Evolutionary conservation across 1,140 invertebrate species (phyloP).

Genomic region (Plodia interpunctella): DNA sequence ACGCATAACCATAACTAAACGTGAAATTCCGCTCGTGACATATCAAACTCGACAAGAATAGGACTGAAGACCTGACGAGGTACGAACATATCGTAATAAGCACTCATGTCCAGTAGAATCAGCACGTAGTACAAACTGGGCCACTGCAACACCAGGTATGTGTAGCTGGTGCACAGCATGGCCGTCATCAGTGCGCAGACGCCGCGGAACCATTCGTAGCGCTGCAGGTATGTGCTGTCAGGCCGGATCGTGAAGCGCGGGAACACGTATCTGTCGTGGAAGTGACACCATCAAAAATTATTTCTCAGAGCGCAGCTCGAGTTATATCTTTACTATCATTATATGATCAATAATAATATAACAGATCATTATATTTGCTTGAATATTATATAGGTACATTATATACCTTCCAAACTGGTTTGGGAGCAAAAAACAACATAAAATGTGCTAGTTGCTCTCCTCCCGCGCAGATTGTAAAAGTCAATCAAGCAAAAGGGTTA

Average conservation of each 20-base stretch:
- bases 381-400: too few species aligned
- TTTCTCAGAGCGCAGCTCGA: constrained; percentile 1
- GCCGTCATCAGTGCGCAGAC: constrained; percentile 43
- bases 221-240: constrained; percentile 38
- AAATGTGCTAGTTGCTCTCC: too few species aligned
- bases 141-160: constrained; percentile 48
- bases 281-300: background rate
- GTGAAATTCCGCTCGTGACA: too few species aligned
- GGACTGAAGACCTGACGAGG: background rate
- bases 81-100: constrained; percentile 49
- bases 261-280: constrained; percentile 43
- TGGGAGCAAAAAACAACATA: too few species aligned
- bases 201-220: constrained; percentile 46
- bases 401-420: too few species aligned
- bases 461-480: too few species aligned
- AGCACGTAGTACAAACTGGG: constrained; percentile 30
- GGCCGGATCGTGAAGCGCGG: constrained; percentile 57
- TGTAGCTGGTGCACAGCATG: constrained; percentile 46
- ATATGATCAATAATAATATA: too few species aligned
- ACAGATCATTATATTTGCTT: too few species aligned
- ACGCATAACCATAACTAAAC: too few species aligned
- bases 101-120: constrained; percentile 35
- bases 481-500: too few species aligned
- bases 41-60: too few species aligned
- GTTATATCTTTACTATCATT: too few species aligned